phyloP scores from a whole-genome alignment of 2,797 vertebrate species.

The Cirrhinus molitorella region DNA sequence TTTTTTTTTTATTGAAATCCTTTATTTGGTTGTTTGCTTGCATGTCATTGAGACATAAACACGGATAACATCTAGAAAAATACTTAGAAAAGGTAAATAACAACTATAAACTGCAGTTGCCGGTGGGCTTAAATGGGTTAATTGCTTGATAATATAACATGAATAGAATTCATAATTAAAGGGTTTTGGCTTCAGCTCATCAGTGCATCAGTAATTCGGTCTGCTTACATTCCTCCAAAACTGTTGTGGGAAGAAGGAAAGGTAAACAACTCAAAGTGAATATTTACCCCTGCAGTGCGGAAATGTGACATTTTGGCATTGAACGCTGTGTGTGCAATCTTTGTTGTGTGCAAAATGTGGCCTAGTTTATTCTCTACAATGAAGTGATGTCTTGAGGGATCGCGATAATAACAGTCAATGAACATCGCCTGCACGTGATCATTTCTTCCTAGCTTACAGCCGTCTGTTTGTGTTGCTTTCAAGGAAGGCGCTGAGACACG shows the following conservation, averaged over 20 bases:
- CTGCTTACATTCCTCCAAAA: not conserved
- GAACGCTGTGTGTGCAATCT: not conserved
- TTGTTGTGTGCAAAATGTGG: slow-evolving; percentile 10
- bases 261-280: slow-evolving; percentile 1
- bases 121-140: too few relatives aligned
- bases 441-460: not conserved
- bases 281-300: not conserved
- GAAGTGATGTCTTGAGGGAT: slow-evolving; percentile 1
- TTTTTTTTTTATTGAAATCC: too few relatives aligned
- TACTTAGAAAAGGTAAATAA: too few relatives aligned
- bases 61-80: too few relatives aligned
- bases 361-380: not conserved
- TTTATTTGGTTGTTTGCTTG: too few relatives aligned
- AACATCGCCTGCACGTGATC: not conserved
- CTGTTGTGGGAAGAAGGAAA: slow-evolving; percentile 25
- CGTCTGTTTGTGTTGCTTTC: not conserved
- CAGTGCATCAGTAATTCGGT: not conserved
- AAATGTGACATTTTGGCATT: slow-evolving; percentile 7
- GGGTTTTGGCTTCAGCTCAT: not conserved
- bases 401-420: slow-evolving; percentile 2
- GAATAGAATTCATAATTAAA: not conserved
- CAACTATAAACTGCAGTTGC: too few relatives aligned
- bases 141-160: not conserved
- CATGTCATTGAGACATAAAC: too few relatives aligned
- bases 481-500: slow-evolving; percentile 14